phyloP scores from a whole-genome alignment of 2,888 invertebrate genomes.

The Ptychoptera contaminata region DNA sequence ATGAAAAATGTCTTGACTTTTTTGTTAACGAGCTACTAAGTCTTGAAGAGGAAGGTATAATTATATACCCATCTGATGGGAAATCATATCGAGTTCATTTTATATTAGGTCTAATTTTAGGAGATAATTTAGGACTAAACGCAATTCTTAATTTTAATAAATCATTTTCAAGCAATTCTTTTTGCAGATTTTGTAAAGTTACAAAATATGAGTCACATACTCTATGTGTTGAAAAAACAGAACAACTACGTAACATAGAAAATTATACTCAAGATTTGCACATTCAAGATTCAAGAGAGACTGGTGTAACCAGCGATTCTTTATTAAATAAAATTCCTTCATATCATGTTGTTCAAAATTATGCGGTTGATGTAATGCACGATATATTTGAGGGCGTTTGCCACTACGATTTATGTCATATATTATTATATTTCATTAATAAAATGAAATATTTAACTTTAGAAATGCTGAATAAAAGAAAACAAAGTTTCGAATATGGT shows the following conservation, averaged over 20 bases:
- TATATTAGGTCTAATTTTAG: conserved; percentile 10
- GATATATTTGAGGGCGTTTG: conserved; percentile 15
- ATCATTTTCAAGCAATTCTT: conserved; percentile 14
- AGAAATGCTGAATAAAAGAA: conserved; percentile 13
- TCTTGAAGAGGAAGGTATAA: conserved; percentile 13
- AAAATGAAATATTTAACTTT: conserved; percentile 12
- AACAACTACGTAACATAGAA: conserved; percentile 9
- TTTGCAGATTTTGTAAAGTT: conserved; percentile 16
- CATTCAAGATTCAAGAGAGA: conserved; percentile 5
- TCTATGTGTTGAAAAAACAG: conserved; percentile 9
- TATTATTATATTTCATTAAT: conserved; percentile 11
- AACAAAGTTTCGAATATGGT: conserved; percentile 14
- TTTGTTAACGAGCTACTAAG: conserved; percentile 14
- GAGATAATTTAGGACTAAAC: conserved; percentile 9
- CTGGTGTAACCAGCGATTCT: conserved; percentile 14
- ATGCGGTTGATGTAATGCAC: conserved; percentile 15
- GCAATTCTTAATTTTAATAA: conserved; percentile 9
- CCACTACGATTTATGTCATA: conserved; percentile 12
- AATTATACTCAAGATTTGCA: conserved; percentile 12
- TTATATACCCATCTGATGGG: conserved; percentile 7
- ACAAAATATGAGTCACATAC: conserved; percentile 9
- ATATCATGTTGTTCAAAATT: conserved; percentile 15
- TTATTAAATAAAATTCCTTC: conserved; percentile 13
- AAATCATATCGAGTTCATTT: conserved; percentile 8
- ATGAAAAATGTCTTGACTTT: conserved; percentile 13